Evolutionary conservation across 2,797 vertebrate species (phyloP).

Genomic region (Amphiprion clarkii): DNA sequence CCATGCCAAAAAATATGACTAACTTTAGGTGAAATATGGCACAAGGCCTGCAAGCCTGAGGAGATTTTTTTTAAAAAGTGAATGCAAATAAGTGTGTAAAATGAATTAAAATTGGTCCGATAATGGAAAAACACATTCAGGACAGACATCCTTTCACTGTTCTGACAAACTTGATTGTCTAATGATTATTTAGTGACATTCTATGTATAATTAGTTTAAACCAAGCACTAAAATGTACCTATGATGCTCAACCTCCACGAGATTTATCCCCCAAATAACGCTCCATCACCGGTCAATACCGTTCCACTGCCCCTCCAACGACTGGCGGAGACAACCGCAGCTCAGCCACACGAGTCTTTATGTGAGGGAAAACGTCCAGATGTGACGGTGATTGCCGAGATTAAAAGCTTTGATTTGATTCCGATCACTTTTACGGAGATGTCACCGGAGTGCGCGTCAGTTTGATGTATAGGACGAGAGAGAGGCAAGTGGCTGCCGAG

Average conservation of each 20-base stretch:
- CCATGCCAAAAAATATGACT: background rate
- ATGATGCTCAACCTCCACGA: background rate
- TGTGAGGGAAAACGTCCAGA: conserved; percentile 67
- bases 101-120: background rate
- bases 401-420: conserved; percentile 85
- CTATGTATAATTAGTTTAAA: too few relatives aligned
- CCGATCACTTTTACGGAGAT: conserved; percentile 80
- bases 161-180: background rate
- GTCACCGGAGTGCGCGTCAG: conserved; percentile 75
- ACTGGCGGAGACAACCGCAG: conserved; percentile 25
- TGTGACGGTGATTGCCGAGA: conserved; percentile 81
- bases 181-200: too few relatives aligned
- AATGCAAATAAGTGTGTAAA: background rate
- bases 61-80: background rate
- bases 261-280: background rate
- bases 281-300: conserved; percentile 2
- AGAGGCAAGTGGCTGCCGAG: conserved; percentile 61
- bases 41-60: too few relatives aligned
- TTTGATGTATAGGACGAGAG: conserved; percentile 73
- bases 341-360: conserved; percentile 74
- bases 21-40: background rate
- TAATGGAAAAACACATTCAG: background rate
- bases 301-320: background rate
- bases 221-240: too few relatives aligned
- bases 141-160: background rate